phyloP scores from a whole-genome alignment of 2,113 vertebrate genomes.

The Gopherus flavomarginatus region DNA sequence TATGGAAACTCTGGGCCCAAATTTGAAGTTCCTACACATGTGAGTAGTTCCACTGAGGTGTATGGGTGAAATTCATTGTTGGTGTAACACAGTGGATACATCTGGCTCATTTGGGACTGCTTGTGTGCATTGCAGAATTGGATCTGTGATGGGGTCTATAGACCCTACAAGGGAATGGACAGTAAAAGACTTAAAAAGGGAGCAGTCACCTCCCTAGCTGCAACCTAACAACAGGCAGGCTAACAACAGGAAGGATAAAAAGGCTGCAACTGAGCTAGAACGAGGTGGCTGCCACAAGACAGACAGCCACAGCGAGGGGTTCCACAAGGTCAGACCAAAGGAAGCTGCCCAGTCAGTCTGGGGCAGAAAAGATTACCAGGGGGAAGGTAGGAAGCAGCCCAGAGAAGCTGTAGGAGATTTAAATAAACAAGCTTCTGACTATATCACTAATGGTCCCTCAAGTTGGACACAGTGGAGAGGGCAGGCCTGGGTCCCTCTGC shows the following conservation, averaged over 20 bases:
- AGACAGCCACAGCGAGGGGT: not conserved
- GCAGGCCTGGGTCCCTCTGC: too few relatives aligned
- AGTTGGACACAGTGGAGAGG: too few relatives aligned
- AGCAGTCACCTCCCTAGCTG: not conserved
- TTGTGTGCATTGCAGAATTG: not conserved
- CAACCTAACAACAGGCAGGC: not conserved
- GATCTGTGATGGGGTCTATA: not conserved
- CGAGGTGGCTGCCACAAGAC: not conserved
- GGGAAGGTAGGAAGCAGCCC: not conserved
- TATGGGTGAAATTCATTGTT: slow-evolving; percentile 24
- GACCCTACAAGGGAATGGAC: not conserved
- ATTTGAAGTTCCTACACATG: slow-evolving; percentile 23
- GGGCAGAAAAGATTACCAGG: not conserved
- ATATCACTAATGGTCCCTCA: too few relatives aligned
- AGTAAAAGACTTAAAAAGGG: not conserved
- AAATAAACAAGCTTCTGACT: too few relatives aligned
- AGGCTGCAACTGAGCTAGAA: not conserved
- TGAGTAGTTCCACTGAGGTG: slow-evolving; percentile 31
- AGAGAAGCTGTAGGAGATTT: not conserved
- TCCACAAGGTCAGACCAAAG: not conserved
- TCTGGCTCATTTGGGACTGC: not conserved
- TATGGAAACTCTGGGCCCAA: not conserved
- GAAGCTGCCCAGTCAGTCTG: not conserved
- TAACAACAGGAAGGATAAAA: not conserved
- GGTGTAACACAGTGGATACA: slow-evolving; percentile 6